Conservation (phyloP, 2,113 vertebrate genomes). For the Atlantisia rogersi region DNA sequence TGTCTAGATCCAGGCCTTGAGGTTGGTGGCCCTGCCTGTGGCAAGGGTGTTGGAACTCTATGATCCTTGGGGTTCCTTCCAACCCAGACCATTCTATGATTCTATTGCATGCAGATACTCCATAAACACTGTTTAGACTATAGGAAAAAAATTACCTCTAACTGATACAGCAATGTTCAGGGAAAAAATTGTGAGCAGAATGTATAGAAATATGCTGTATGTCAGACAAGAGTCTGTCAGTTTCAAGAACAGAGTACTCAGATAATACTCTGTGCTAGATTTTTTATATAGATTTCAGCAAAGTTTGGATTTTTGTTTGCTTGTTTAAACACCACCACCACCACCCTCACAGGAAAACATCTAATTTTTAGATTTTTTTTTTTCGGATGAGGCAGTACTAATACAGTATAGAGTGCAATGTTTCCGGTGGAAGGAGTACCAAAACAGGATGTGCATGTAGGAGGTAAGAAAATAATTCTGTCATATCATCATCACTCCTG, state of each 20-base stretch:
- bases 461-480: background rate
- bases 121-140: background rate
- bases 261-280: background rate
- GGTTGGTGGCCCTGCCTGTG: no score
- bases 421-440: background rate
- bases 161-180: background rate
- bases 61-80: no score
- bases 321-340: background rate
- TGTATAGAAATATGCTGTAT: background rate
- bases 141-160: background rate
- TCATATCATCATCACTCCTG: background rate
- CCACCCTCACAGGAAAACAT: background rate
- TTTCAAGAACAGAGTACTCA: background rate
- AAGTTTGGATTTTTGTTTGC: fast-evolving
- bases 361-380: background rate
- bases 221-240: background rate
- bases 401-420: background rate
- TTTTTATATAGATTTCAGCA: background rate
- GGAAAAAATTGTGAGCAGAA: background rate
- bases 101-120: background rate
- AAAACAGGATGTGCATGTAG: background rate
- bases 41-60: no score
- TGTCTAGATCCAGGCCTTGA: background rate
- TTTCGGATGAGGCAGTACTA: background rate
- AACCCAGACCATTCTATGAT: no score